A percentile compares a stretch with the other conserved stretches of the same genome.
phyloP scores from a whole-genome alignment of 2,113 vertebrate genomes.

The Phasianus colchicus region DNA sequence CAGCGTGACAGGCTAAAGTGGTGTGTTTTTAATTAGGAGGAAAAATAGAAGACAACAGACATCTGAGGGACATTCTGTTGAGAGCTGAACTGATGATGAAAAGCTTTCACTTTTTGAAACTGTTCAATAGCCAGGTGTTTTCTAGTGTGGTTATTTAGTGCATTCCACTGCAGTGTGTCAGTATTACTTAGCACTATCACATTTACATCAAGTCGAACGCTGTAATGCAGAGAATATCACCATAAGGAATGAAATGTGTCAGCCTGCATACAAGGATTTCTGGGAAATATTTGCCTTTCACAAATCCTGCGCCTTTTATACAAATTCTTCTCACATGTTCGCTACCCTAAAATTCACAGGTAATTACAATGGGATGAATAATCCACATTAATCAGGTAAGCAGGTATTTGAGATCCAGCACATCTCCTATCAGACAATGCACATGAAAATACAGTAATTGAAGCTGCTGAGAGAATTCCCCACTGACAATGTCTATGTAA shows the following conservation, averaged over 20 bases:
- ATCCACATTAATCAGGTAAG: constrained; percentile 76
- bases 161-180: constrained; percentile 59
- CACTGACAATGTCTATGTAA: constrained; percentile 72
- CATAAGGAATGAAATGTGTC: constrained; percentile 68
- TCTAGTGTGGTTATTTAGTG: constrained; percentile 61
- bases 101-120: constrained; percentile 66
- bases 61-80: constrained; percentile 23
- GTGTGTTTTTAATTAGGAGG: constrained; percentile 20
- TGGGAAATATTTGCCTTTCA: constrained; percentile 74
- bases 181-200: constrained; percentile 67
- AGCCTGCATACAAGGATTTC: constrained; percentile 64
- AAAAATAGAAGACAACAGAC: constrained; percentile 21
- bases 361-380: constrained; percentile 74
- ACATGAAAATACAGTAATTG: constrained; percentile 69
- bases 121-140: constrained; percentile 61
- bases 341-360: constrained; percentile 76
- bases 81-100: constrained; percentile 57
- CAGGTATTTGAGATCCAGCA: constrained; percentile 71
- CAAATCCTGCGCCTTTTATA: constrained; percentile 68
- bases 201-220: constrained; percentile 66
- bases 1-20: neutral
- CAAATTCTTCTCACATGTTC: constrained; percentile 74
- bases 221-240: constrained; percentile 63
- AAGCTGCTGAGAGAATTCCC: constrained; percentile 63
- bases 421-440: constrained; percentile 72